Conservation (phyloP, 2,888 invertebrate species). For the Hypselothyrea guttata region DNA sequence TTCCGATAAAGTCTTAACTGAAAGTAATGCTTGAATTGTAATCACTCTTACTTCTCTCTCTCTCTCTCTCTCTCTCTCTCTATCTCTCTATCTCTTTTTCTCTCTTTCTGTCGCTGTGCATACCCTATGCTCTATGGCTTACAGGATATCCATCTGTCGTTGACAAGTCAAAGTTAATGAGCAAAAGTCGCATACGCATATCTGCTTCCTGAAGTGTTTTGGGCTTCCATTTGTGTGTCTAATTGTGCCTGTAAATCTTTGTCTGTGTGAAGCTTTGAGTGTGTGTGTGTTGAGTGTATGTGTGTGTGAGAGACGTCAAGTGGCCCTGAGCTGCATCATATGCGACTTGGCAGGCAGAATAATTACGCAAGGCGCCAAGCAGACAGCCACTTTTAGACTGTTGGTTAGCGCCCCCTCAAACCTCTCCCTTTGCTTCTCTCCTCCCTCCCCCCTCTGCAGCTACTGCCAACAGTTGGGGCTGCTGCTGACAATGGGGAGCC, state of each 20-base stretch:
- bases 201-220: constrained; percentile 4
- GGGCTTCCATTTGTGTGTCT: constrained; percentile 1
- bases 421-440: background rate
- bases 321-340: constrained; percentile 40
- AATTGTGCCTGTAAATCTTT: constrained; percentile 38
- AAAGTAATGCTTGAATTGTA: too few relatives aligned
- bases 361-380: constrained; percentile 62
- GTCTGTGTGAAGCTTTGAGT: constrained; percentile 20
- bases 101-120: too few relatives aligned
- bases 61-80: too few relatives aligned
- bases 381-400: constrained; percentile 38
- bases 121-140: background rate
- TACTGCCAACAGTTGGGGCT: constrained; percentile 24
- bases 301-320: constrained; percentile 59
- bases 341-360: constrained; percentile 42
- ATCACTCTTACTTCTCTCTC: too few relatives aligned
- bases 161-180: constrained; percentile 19
- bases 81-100: too few relatives aligned
- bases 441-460: background rate
- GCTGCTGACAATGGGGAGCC: constrained; percentile 25
- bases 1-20: too few relatives aligned
- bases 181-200: constrained; percentile 22
- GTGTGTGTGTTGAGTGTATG: constrained; percentile 30
- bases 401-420: constrained; percentile 2
- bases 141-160: background rate